Base-by-base conservation (phyloP, 2,797 vertebrate genomes). In the Leptatherina wallacei region DNA sequence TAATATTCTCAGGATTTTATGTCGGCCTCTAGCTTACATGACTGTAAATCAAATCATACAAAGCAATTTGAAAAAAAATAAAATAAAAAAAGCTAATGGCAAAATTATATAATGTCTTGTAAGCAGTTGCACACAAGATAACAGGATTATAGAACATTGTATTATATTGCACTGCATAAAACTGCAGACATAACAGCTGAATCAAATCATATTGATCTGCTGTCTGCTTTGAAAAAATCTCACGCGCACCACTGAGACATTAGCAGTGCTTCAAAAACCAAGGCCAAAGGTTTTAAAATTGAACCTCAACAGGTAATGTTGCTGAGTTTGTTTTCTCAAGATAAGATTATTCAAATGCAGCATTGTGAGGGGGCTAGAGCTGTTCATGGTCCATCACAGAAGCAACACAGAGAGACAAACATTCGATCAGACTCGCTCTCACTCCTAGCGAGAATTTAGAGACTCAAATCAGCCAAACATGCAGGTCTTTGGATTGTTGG, bases 141-240 rank as follows among this genome's bases (percentile, higher is more conserved):
- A 62, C 14, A 63, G 22, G 11, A 14, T 83, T 75, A 69, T 73
- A 49, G 77, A 32, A 40, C 35, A 49, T 38, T 62, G 40, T 71
- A 78, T 82, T 65, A 71, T 71, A 75, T 61, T 76, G 61, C 73
- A 59, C 14, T 55, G 47, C 30, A 68, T 77, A 55, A 69, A 20
- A 14, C 68, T 61, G 72, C 56, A 52, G 71, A 74, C 60, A 73
- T 69, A 58, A 62, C 52, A 57, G 61, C 69, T 49, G 71, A 71
- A 77, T 83, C 76, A 77, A 77, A 78, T 75, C 10, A 3, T 65
- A 85, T 87, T 35, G 75, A 82, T 85, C 71, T 81, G 83, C 77
- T 82, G 73, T 77, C 77, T 82, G 65, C 72, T 78, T 78, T 75
- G 77, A 61, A 80, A 77, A 71, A 72, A 40, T 71, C 78, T 82